These are phyloP conservation scores for Orestias chungarensis DNA, from an alignment of 2,797 vertebrate species.

Conservation along the genomic window DNA sequence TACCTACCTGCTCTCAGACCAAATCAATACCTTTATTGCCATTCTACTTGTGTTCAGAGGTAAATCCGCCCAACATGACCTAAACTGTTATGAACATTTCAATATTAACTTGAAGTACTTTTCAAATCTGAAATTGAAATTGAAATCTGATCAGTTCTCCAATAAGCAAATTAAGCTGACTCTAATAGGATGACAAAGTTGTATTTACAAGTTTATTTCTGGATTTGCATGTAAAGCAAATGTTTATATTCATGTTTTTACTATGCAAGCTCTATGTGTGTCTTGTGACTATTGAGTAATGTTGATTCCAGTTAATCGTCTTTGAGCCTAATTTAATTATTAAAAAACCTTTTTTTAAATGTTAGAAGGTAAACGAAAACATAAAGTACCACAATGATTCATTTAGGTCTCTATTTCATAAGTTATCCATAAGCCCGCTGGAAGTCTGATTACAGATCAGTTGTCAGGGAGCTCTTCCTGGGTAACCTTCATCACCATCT, in stretches of 20 bases:
- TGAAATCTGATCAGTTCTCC: not conserved
- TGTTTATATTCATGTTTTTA: not conserved
- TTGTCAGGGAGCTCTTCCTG: constrained; percentile 7
- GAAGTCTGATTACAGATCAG: constrained; percentile 44
- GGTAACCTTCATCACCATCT: constrained; percentile 1
- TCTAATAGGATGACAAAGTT: not conserved
- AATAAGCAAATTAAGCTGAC: not conserved
- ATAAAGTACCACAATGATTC: not conserved
- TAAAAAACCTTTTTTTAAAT: not conserved
- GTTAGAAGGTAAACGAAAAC: not conserved
- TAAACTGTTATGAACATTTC: too few relatives aligned
- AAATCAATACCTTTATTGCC: too few relatives aligned
- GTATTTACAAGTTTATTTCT: too few relatives aligned
- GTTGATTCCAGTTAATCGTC: not conserved
- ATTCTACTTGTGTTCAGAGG: too few relatives aligned
- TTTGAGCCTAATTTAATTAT: not conserved
- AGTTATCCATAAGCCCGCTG: constrained; percentile 31
- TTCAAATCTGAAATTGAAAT: not conserved
- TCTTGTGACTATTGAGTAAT: not conserved
- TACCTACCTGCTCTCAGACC: too few relatives aligned
- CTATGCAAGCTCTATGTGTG: too few relatives aligned
- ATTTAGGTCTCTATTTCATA: not conserved
- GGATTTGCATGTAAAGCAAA: not conserved
- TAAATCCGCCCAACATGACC: too few relatives aligned
- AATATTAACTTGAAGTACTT: not conserved